Evolutionary conservation across 1,140 invertebrate genomes (phyloP).

Genomic region (Idris sp.): DNA sequence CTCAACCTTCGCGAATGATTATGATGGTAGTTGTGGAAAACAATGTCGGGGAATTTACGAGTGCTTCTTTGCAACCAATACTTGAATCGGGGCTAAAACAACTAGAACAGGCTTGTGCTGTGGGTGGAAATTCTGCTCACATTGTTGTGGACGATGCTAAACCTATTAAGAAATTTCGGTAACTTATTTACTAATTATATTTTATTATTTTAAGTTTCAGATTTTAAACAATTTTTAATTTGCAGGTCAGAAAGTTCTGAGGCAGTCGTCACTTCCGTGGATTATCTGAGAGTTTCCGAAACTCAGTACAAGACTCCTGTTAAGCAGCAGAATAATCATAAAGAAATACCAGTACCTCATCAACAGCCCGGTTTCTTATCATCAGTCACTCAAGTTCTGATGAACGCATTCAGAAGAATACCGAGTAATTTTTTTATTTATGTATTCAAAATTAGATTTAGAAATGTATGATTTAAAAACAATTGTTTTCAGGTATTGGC

Average conservation of each 20-base stretch:
- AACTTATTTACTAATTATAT: too few relatives aligned
- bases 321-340: conserved; percentile 14
- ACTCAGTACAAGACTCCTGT: conserved; percentile 26
- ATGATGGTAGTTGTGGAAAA: conserved; percentile 72
- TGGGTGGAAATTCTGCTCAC: neutral
- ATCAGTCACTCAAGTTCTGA: conserved; percentile 66
- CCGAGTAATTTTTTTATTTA: too few relatives aligned
- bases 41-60: conserved; percentile 27
- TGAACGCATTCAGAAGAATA: conserved; percentile 66
- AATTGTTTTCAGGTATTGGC: too few relatives aligned
- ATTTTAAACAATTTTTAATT: conserved; percentile 9
- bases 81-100: conserved; percentile 70
- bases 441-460: too few relatives aligned
- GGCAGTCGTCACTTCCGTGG: conserved; percentile 28
- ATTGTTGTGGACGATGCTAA: too few relatives aligned
- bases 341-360: conserved; percentile 6
- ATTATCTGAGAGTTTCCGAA: conserved; percentile 43
- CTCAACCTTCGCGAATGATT: conserved; percentile 63
- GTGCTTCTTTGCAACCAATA: conserved; percentile 61
- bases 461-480: too few relatives aligned
- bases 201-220: too few relatives aligned
- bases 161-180: too few relatives aligned
- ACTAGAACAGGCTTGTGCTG: conserved; percentile 51
- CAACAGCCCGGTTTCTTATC: conserved; percentile 25
- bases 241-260: conserved; percentile 20